phyloP scores from a whole-genome alignment of 2,113 vertebrate genomes.

The Microcebus murinus region DNA sequence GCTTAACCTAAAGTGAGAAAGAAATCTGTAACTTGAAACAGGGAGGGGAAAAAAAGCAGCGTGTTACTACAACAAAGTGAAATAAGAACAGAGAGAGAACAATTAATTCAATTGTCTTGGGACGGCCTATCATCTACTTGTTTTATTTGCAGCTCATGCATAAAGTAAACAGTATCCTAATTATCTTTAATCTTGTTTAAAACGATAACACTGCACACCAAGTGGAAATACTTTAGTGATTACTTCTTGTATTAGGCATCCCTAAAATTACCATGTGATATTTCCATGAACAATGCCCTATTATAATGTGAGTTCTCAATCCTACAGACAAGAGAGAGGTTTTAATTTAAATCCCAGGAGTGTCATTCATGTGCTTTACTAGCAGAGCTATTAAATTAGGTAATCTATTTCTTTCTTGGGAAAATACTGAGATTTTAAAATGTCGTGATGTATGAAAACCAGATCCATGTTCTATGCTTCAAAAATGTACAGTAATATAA shows the following conservation, averaged over 20 bases:
- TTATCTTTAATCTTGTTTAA: conserved; percentile 47
- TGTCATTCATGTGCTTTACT: conserved; percentile 57
- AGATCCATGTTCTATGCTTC: conserved; percentile 74
- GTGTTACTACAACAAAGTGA: background rate
- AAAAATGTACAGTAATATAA: conserved; percentile 71
- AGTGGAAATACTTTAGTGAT: conserved; percentile 51
- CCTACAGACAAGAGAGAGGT: conserved; percentile 72
- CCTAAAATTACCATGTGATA: conserved; percentile 61
- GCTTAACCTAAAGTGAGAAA: background rate
- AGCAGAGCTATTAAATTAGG: conserved; percentile 79
- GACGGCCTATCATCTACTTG: background rate
- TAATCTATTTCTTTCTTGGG: conserved; percentile 77
- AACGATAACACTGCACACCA: conserved; percentile 6
- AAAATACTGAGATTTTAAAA: conserved; percentile 78
- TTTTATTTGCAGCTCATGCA: conserved; percentile 22
- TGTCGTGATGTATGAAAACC: conserved; percentile 78
- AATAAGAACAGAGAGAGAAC: conserved; percentile 10
- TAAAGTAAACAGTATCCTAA: conserved; percentile 10
- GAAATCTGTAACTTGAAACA: conserved; percentile 2
- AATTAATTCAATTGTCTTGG: background rate
- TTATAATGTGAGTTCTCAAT: conserved; percentile 65
- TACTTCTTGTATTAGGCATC: conserved; percentile 55
- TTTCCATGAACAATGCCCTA: conserved; percentile 73
- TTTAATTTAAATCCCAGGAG: conserved; percentile 78
- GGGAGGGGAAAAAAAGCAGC: background rate